A percentile compares a stretch with the other conserved stretches of the same genome.
phyloP scores from a whole-genome alignment of 2,888 invertebrate species.

The Pristionchus maxplancki region DNA sequence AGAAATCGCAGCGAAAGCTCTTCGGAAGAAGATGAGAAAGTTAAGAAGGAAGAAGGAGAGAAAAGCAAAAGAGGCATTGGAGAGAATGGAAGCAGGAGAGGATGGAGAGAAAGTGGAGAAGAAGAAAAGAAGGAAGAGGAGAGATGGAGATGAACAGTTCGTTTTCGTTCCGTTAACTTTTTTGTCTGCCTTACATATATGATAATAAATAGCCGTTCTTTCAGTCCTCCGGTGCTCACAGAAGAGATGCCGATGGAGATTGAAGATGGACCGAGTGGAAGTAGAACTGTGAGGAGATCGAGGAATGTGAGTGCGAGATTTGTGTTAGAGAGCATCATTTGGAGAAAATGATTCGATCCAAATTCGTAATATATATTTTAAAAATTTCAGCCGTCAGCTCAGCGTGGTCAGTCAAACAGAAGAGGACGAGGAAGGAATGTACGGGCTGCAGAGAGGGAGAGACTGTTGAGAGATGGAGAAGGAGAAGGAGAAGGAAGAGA shows the following conservation, averaged over 20 bases:
- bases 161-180: background rate
- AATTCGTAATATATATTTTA: background rate
- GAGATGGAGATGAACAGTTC: background rate
- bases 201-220: background rate
- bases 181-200: no score
- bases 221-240: background rate
- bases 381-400: background rate
- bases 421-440: background rate
- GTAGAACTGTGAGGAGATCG: background rate
- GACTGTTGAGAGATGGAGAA: background rate
- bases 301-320: background rate
- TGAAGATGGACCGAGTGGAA: conserved; percentile 31
- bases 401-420: background rate
- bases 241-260: conserved; percentile 32
- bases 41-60: background rate
- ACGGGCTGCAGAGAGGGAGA: background rate
- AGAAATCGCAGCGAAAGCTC: conserved; percentile 2
- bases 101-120: background rate
- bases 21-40: background rate
- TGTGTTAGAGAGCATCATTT: no score
- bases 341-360: background rate
- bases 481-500: background rate
- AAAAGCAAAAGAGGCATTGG: background rate
- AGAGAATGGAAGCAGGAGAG: conserved; percentile 23
- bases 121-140: conserved; percentile 20